phyloP scores from a whole-genome alignment of 30 jellyfish, hydroid and myxozoan species.

The Cassiopea xamachana region DNA sequence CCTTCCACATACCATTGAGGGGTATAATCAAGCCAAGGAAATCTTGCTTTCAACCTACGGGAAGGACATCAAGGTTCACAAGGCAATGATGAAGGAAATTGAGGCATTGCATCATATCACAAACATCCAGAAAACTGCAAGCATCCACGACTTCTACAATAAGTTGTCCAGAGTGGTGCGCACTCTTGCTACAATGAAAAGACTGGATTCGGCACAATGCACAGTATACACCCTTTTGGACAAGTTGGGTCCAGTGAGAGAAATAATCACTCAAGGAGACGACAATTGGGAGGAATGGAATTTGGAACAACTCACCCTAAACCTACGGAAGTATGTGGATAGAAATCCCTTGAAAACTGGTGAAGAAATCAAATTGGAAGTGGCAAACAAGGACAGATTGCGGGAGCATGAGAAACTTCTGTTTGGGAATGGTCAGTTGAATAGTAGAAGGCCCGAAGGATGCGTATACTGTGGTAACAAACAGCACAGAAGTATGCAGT shows the following conservation, averaged over 20 bases:
- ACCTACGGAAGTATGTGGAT: constrained; percentile 55
- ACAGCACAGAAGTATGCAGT: constrained; percentile 44
- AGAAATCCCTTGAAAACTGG: constrained; percentile 40
- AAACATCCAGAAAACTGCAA: constrained; percentile 11
- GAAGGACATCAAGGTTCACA: constrained; percentile 54
- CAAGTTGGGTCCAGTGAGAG: constrained; percentile 70
- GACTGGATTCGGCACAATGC: constrained; percentile 61
- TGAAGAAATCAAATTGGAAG: neutral
- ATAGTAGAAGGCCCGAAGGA: constrained; percentile 16
- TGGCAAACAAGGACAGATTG: neutral
- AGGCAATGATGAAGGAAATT: constrained; percentile 50
- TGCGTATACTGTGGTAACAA: constrained; percentile 65
- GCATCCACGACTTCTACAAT: constrained; percentile 57
- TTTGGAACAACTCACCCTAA: constrained; percentile 53
- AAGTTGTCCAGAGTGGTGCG: constrained; percentile 49
- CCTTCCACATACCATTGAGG: constrained; percentile 59
- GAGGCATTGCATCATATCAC: constrained; percentile 25
- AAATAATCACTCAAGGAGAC: constrained; percentile 50
- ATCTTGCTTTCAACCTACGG: constrained; percentile 44
- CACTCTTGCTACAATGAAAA: constrained; percentile 59
- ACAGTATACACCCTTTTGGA: constrained; percentile 48
- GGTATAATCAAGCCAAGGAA: constrained; percentile 53
- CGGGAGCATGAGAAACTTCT: constrained; percentile 35
- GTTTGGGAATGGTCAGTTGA: neutral
- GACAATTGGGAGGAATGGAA: constrained; percentile 66